Percentiles rank a stretch among this genome's conserved stretches.
These are phyloP conservation scores for Standfussiana lucernea DNA, from an alignment of 2,888 invertebrate genomes.

Conservation along the genomic window DNA sequence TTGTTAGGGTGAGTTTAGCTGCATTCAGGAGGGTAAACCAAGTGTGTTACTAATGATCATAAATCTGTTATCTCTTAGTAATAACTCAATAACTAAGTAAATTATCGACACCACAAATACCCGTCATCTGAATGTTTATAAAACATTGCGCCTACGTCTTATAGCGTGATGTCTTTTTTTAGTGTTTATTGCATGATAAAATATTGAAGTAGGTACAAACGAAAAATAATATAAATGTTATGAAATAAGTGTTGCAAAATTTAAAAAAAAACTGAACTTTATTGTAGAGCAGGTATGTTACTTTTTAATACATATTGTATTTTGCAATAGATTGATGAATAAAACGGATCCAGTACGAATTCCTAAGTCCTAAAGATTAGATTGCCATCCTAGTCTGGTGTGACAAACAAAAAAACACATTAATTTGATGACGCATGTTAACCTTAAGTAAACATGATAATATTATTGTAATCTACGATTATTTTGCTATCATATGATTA, in stretches of 20 bases:
- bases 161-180: constrained; percentile 16
- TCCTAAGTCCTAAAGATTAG: constrained; percentile 31
- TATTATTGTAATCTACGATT: constrained; percentile 26
- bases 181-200: not conserved
- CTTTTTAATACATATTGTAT: not conserved
- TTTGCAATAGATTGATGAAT: not conserved
- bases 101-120: constrained; percentile 5
- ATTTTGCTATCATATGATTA: constrained; percentile 26
- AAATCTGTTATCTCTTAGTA: constrained; percentile 30
- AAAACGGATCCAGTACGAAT: not conserved
- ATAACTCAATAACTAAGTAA: constrained; percentile 16
- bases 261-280: not conserved
- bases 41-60: constrained; percentile 13
- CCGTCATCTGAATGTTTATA: constrained; percentile 52
- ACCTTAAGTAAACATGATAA: constrained; percentile 36
- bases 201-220: not conserved
- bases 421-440: constrained; percentile 24
- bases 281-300: not conserved
- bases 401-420: constrained; percentile 47
- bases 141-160: constrained; percentile 37
- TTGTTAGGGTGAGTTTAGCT: constrained; percentile 11
- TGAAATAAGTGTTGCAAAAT: not conserved
- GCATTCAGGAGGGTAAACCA: not conserved
- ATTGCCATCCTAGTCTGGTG: not conserved
- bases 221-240: not conserved